Conservation (phyloP, 2,888 invertebrate genomes). For the Lissocephala sabroskyi region DNA sequence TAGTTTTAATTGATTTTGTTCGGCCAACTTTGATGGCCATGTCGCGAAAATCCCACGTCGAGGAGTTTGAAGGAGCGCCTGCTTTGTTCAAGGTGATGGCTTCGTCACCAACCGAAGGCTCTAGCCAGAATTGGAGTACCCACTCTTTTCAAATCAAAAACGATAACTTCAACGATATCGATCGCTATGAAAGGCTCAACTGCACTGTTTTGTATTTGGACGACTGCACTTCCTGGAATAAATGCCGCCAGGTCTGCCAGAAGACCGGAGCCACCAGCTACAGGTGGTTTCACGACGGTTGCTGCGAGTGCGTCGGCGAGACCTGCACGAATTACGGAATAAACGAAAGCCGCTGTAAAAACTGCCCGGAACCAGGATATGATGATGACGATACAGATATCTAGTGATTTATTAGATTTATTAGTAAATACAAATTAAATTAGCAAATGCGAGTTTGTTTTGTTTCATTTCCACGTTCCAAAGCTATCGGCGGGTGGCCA, state of each 20-base stretch:
- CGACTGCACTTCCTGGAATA: conserved; percentile 90
- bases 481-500: too few relatives aligned
- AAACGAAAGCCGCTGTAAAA: conserved; percentile 83
- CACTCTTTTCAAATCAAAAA: conserved; percentile 84
- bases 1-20: too few relatives aligned
- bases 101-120: conserved; percentile 81
- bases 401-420: too few relatives aligned
- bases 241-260: conserved; percentile 86
- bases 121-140: conserved; percentile 84
- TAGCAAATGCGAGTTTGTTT: too few relatives aligned
- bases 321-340: conserved; percentile 91
- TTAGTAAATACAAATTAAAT: too few relatives aligned
- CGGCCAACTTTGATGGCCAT: conserved; percentile 70
- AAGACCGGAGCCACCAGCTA: conserved; percentile 69
- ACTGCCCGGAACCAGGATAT: conserved; percentile 78
- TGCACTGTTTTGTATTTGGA: conserved; percentile 94
- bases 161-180: conserved; percentile 79
- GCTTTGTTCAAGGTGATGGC: conserved; percentile 85
- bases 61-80: conserved; percentile 86
- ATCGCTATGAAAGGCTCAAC: conserved; percentile 78
- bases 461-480: too few relatives aligned
- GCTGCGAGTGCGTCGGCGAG: conserved; percentile 92
- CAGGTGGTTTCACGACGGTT: conserved; percentile 92
- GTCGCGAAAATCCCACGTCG: conserved; percentile 87
- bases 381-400: conserved; percentile 71